Evolutionary conservation across 2,888 invertebrate species (phyloP).

Genomic region (Hypsopygia costalis): DNA sequence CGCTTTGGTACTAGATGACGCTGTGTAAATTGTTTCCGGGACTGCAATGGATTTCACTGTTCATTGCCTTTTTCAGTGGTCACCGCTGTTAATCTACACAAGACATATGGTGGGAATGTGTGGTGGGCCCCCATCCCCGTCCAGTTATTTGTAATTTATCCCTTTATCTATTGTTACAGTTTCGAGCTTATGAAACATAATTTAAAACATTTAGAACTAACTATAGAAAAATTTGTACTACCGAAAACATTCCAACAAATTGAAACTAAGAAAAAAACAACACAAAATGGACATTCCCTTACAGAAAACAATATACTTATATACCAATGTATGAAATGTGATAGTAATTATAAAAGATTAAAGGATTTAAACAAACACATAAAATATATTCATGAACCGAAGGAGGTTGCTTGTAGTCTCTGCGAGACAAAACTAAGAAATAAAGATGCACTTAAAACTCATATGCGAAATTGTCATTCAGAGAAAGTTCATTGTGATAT

Average conservation of each 20-base stretch:
- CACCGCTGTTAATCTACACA: no score
- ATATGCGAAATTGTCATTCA: slow-evolving; percentile 32
- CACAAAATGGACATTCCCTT: no score
- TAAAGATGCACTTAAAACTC: slow-evolving; percentile 21
- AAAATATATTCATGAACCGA: not conserved
- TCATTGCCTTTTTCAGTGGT: no score
- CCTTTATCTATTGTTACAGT: slow-evolving; percentile 20
- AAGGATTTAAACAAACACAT: slow-evolving; percentile 12
- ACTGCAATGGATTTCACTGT: no score
- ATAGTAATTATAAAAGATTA: slow-evolving; percentile 18
- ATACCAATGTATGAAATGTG: not conserved
- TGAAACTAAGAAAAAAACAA: no score
- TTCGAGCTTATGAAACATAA: slow-evolving; percentile 25
- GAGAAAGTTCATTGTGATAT: slow-evolving; percentile 23
- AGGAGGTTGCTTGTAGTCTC: slow-evolving; percentile 18
- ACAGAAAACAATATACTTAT: no score
- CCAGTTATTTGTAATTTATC: no score
- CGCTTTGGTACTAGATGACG: no score
- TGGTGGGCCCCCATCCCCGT: no score
- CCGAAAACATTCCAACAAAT: no score
- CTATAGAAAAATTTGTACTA: slow-evolving; percentile 7
- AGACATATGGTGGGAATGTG: no score
- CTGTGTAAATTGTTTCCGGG: no score
- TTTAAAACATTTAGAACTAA: slow-evolving; percentile 24
- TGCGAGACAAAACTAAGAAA: slow-evolving; percentile 22